Evolutionary conservation across 2,888 invertebrate species (phyloP), one percentile per base, ranked within the genome.

Genomic region (Epirrhoe alternata): DNA sequence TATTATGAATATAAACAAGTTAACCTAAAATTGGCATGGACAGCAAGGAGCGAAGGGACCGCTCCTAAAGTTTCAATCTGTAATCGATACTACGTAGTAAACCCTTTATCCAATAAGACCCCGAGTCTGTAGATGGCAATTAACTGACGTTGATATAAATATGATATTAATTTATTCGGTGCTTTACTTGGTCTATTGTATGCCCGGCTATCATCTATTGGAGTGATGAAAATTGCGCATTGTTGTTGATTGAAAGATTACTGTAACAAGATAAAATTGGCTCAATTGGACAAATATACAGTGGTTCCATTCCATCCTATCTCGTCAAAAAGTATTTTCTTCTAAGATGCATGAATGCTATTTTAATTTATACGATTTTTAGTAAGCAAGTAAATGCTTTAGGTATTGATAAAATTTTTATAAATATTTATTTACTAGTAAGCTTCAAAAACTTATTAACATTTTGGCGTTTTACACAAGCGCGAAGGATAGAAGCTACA

Each of bases 11-110:
- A 70, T 79, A 76, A 80, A 77, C 76, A 78, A 81, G 74, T 77
- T 77, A 70, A 81, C 74, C 75, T 76, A 73, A 83, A 84, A 85
- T 83, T 83, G 78, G 73, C 78, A 59, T 73, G 79, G 81, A 79
- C 81, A 84, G 82, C 82, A 83, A 78, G 78, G 80, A 83, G 83
- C 78, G 80, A 82, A 84, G 85, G 83, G 80, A 75, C 73, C 69
- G 61, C 77, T 77, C 77, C 76, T 77, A 75, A 78, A 80, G 81
- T 68, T 77, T 72, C 77, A 79, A 83, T 81, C 75, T 77, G 77
- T 78, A 80, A 81, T 83, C 82, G 77, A 85, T 85, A 80, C 73
- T 66, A 73, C 72, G 74, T 78, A 77, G 73, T 76, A 77, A 78
- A 83, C 77, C 81, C 79, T 78, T 81, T 74, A 72, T 75, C 75